Percentiles rank a stretch among this genome's conserved stretches.
These are phyloP conservation scores for Tragelaphus imberbis DNA, from an alignment of 2,113 vertebrate genomes.

Conservation along the genomic window DNA sequence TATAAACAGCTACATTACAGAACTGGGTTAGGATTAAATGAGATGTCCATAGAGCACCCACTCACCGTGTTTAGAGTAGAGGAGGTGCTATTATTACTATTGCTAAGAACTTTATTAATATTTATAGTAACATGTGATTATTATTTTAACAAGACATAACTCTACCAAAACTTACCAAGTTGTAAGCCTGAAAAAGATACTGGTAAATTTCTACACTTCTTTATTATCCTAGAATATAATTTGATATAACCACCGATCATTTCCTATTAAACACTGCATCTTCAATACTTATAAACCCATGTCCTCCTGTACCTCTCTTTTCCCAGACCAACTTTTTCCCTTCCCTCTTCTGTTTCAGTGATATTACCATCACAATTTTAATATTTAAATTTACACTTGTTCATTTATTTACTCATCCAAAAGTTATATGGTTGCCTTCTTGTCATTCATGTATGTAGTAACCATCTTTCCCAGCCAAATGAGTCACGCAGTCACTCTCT, in stretches of 20 bases:
- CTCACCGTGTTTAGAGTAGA: not conserved
- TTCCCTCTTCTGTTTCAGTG: not conserved
- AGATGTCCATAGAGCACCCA: not conserved
- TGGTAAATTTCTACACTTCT: not conserved
- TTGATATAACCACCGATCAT: not conserved
- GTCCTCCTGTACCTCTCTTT: not conserved
- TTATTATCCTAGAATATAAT: not conserved
- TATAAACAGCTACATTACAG: not conserved
- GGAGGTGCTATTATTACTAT: not conserved
- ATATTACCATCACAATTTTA: not conserved
- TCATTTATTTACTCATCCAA: not conserved
- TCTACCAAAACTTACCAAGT: not conserved
- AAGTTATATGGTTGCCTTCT: not conserved
- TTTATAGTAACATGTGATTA: not conserved
- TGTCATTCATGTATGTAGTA: not conserved
- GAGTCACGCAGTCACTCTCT: not conserved
- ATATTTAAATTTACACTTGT: not conserved
- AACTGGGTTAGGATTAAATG: not conserved
- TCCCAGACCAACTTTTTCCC: not conserved
- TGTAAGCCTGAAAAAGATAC: not conserved
- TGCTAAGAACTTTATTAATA: not conserved
- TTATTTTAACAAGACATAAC: not conserved
- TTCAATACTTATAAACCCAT: not conserved
- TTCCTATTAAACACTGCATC: not conserved
- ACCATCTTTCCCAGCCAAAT: not conserved